These are phyloP conservation scores for Sus cebifrons DNA, from an alignment of 2,797 vertebrate species.

Conservation along the genomic window DNA sequence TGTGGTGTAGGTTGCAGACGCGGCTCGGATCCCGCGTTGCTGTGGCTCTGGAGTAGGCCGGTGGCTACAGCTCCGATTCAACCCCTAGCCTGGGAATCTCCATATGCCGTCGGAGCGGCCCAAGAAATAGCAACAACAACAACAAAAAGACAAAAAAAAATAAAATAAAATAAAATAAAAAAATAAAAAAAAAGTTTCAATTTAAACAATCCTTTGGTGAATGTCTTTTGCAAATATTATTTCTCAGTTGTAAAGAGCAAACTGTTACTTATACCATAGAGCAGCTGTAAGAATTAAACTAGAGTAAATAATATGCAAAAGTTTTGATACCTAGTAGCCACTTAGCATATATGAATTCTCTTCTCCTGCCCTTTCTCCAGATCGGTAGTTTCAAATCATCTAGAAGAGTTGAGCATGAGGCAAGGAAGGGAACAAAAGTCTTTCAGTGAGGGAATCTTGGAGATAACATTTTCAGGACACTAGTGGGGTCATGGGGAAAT, in stretches of 20 bases:
- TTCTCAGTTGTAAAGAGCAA: slow-evolving; percentile 9
- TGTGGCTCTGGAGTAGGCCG: too few relatives aligned
- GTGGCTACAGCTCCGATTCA: too few relatives aligned
- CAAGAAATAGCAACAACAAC: too few relatives aligned
- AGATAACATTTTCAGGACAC: neutral
- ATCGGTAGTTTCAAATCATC: neutral
- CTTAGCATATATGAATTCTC: neutral
- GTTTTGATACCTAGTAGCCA: neutral
- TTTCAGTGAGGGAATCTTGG: neutral
- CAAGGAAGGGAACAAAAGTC: neutral
- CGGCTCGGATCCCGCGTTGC: too few relatives aligned
- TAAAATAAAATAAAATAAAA: too few relatives aligned
- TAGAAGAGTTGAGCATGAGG: neutral
- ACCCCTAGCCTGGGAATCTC: too few relatives aligned
- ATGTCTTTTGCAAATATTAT: slow-evolving; percentile 48
- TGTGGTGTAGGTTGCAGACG: too few relatives aligned
- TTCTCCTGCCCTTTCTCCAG: neutral
- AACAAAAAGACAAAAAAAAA: too few relatives aligned
- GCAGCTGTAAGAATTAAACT: neutral
- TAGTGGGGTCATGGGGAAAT: neutral
- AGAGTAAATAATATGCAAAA: neutral
- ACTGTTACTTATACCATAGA: neutral
- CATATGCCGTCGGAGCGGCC: too few relatives aligned
- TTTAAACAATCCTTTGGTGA: slow-evolving; percentile 12
- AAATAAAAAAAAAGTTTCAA: neutral